A percentile compares a stretch with the other conserved stretches of the same genome.
Conservation (phyloP, 2,888 invertebrate species). For the Nezara viridula region DNA sequence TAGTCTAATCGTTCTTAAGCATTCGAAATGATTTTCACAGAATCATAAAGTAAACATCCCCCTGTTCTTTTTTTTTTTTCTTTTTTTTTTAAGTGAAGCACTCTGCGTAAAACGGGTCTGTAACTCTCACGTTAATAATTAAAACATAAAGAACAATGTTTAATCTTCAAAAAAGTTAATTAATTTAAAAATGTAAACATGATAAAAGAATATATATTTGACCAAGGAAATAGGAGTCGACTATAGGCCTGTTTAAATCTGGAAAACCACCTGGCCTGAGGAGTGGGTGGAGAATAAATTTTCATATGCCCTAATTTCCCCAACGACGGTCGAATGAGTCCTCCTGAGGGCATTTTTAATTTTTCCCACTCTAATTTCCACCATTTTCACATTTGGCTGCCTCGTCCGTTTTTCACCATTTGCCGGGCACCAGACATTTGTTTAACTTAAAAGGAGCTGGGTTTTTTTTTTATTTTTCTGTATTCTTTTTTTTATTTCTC, state of each 20-base stretch:
- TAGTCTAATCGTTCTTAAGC: too few species aligned
- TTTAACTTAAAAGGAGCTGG: conserved; percentile 40
- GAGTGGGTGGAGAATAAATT: conserved; percentile 33
- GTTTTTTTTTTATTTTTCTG: background rate
- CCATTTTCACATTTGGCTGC: conserved; percentile 46
- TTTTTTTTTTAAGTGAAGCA: background rate
- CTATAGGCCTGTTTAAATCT: conserved; percentile 23
- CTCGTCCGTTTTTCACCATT: conserved; percentile 51
- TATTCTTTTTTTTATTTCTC: background rate
- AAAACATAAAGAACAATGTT: background rate
- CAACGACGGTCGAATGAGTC: conserved; percentile 48
- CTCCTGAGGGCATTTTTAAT: conserved; percentile 46
- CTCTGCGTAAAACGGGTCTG: background rate
- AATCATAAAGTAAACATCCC: background rate
- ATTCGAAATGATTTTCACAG: background rate
- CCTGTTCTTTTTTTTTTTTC: background rate
- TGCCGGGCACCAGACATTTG: conserved; percentile 38
- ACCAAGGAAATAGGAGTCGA: background rate
- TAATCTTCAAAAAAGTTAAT: background rate
- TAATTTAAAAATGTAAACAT: background rate
- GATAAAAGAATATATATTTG: conserved; percentile 1
- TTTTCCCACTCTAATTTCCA: conserved; percentile 42
- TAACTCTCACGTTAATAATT: background rate
- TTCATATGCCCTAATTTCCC: conserved; percentile 38
- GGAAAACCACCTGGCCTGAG: conserved; percentile 36